Conservation (phyloP, 2,113 vertebrate species). For the Seriola rivoliana region DNA sequence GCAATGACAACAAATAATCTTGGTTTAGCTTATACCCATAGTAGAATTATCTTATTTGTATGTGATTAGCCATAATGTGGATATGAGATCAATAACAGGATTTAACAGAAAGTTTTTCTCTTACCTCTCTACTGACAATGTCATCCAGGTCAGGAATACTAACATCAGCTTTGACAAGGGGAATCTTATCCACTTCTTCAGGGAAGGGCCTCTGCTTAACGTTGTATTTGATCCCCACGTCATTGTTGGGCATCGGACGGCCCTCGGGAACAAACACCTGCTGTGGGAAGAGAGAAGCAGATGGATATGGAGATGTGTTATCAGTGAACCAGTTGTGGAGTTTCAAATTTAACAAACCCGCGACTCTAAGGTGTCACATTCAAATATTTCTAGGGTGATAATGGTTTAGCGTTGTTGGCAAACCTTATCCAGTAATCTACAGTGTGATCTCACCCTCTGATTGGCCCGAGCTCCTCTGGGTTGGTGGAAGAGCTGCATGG, state of each 20-base stretch:
- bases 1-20: constrained; percentile 1
- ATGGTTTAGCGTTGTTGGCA: not conserved
- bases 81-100: not conserved
- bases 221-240: constrained; percentile 91
- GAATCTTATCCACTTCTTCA: constrained; percentile 97
- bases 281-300: constrained; percentile 57
- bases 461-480: constrained; percentile 94
- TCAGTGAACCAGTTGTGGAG: not conserved
- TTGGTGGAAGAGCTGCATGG: constrained; percentile 96
- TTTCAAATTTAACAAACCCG: not conserved
- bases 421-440: not conserved
- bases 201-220: constrained; percentile 96
- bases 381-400: not conserved
- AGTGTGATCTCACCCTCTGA: constrained; percentile 89
- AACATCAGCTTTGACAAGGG: constrained; percentile 95
- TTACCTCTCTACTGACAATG: constrained; percentile 95
- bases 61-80: not conserved
- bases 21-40: not conserved
- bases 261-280: constrained; percentile 94
- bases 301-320: constrained; percentile 10
- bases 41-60: not conserved
- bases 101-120: constrained; percentile 23
- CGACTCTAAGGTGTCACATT: not conserved
- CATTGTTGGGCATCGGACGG: constrained; percentile 90
- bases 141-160: constrained; percentile 98